phyloP scores from a whole-genome alignment of 2,113 vertebrate species.

The Pogonocichla stellata region DNA sequence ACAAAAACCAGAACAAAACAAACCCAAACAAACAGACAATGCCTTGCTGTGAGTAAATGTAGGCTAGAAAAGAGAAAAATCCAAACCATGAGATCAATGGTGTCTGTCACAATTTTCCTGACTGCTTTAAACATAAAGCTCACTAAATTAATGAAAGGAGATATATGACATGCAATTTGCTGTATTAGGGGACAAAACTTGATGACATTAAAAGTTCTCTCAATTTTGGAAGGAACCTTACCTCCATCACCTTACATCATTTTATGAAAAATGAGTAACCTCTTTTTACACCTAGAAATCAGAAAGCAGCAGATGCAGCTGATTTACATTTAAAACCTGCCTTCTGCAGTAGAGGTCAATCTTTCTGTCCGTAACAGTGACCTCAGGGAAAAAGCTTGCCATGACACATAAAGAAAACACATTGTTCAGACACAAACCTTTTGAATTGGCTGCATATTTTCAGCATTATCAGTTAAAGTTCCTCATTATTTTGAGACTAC shows the following conservation, averaged over 20 bases:
- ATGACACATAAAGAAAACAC: background rate
- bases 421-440: background rate
- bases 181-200: background rate
- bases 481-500: constrained; percentile 57
- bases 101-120: background rate
- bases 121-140: background rate
- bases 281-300: background rate
- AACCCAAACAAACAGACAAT: background rate
- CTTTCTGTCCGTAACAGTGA: background rate
- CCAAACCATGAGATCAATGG: background rate
- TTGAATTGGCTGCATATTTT: background rate
- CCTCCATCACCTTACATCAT: background rate
- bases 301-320: background rate
- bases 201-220: background rate
- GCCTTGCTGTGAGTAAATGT: background rate
- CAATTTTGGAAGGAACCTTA: fast-evolving
- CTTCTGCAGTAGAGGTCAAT: background rate
- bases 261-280: background rate
- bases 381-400: background rate
- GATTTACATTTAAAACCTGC: background rate
- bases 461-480: background rate
- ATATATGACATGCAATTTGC: background rate
- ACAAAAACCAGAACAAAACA: background rate
- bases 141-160: background rate
- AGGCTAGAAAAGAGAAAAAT: background rate